Evolutionary conservation across 2,113 vertebrate species (phyloP).

Genomic region (Ahaetulla prasina): DNA sequence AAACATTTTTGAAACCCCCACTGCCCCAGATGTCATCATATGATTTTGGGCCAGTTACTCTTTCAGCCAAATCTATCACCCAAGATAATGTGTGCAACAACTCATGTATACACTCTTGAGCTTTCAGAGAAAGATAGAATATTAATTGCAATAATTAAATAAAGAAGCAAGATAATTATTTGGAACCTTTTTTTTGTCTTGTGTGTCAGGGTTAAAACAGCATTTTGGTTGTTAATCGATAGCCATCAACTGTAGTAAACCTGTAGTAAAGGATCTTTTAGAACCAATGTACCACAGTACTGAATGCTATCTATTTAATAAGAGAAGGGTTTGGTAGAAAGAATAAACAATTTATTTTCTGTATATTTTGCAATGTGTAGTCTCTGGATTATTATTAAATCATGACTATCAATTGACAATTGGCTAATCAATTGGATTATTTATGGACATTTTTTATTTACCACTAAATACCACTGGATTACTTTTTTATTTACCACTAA

Average conservation of each 20-base stretch:
- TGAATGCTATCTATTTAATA: not conserved
- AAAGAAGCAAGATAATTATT: not conserved
- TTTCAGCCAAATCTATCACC: not conserved
- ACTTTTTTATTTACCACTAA: not conserved
- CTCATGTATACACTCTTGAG: not conserved
- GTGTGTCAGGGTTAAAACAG: not conserved
- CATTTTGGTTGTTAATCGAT: not conserved
- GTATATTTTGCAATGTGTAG: not conserved
- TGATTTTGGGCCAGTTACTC: not conserved
- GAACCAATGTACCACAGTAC: not conserved
- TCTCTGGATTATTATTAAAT: not conserved
- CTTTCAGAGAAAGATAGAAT: not conserved
- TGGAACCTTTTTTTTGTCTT: not conserved
- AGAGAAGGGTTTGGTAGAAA: not conserved
- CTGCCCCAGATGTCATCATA: not conserved
- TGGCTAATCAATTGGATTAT: not conserved
- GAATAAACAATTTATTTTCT: not conserved
- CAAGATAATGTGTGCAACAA: not conserved
- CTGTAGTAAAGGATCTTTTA: not conserved
- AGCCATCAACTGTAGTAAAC: not conserved
- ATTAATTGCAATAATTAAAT: not conserved
- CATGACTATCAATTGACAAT: not conserved
- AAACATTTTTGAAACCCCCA: no score
- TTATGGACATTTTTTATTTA: not conserved
- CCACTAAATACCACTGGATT: no score